These are phyloP conservation scores for Dicentrarchus labrax DNA, from an alignment of 2,113 vertebrate genomes.

Conservation along the genomic window DNA sequence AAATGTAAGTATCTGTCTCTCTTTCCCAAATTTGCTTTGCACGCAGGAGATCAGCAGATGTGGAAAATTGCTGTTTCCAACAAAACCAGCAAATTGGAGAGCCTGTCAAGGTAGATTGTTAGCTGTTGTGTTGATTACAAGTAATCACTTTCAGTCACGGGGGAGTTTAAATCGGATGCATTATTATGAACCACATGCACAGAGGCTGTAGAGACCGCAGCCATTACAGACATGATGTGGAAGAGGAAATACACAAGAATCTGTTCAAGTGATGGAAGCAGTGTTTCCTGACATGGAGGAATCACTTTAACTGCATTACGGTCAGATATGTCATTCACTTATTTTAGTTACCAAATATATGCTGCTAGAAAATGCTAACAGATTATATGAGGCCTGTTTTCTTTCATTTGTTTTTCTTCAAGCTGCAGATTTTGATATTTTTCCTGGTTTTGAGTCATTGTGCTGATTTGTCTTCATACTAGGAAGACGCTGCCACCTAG, in stretches of 20 bases:
- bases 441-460: slow-evolving; percentile 24
- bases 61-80: slow-evolving; percentile 14
- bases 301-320: neutral
- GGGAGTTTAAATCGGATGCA: slow-evolving; percentile 12
- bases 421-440: slow-evolving; percentile 4
- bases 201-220: slow-evolving; percentile 14
- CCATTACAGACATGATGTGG: slow-evolving; percentile 3
- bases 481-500: slow-evolving; percentile 72
- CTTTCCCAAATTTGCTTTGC: neutral
- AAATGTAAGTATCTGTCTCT: neutral
- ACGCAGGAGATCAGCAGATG: slow-evolving; percentile 5
- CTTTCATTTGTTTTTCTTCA: neutral
- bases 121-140: slow-evolving; percentile 39
- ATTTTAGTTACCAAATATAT: neutral
- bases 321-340: neutral
- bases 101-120: neutral
- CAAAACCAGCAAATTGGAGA: slow-evolving; percentile 6
- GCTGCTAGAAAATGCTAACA: neutral
- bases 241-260: neutral
- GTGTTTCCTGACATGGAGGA: neutral
- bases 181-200: slow-evolving; percentile 3
- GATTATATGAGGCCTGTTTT: neutral
- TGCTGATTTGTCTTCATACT: slow-evolving; percentile 18
- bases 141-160: slow-evolving; percentile 12
- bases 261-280: neutral